Base-by-base conservation (phyloP, 2,888 invertebrate genomes). In the Drosophila fulvimacula region DNA sequence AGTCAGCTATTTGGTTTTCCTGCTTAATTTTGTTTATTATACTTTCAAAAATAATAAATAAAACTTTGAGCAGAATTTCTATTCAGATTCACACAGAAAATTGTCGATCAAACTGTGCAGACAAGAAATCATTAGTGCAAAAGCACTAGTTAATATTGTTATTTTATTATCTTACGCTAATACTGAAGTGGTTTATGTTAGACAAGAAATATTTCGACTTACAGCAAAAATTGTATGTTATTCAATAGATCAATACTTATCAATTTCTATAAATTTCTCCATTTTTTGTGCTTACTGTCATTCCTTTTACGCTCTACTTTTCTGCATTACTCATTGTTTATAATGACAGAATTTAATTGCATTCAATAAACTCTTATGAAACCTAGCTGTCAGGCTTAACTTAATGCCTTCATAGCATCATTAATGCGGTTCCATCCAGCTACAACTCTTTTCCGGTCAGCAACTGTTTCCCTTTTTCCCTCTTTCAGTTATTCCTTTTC, bases 391-490 rank as follows among this genome's bases (percentile, higher is more conserved):
- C 5, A 24, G 32, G 53, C 36, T n/a, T 36, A 15, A 24, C 11
- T 59, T 55, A 51, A 64, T 41, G 34, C 17, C 34, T 44, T 49
- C 51, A 57, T 21, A 24, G 55, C 48, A 41, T 24, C 52, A 69
- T 66, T 53, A 64, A 56, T 53, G 39, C 42, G 36, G 32, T 56
- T 52, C 13, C 42, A 42, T 42, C 38, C 36, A 15, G 41, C 44
- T 65, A 32, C 46, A 53, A 44, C 57, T 65, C 51, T 67, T 59
- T 73, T 71, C 75, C 75, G 67, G 71, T 68, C 65, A 24, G 49
- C 59, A 38, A 48, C n/a, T 57, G 58, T 66, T 79, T 68, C 52
- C 44, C 34, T 41, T 53, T 48, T 27, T 27, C 9, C 9, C 4
- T 10, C 4, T 10, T 36, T 21, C 17, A n/a, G 39, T 41, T 19